phyloP scores from a whole-genome alignment of 2,797 vertebrate species.

The Taenioides sp. region DNA sequence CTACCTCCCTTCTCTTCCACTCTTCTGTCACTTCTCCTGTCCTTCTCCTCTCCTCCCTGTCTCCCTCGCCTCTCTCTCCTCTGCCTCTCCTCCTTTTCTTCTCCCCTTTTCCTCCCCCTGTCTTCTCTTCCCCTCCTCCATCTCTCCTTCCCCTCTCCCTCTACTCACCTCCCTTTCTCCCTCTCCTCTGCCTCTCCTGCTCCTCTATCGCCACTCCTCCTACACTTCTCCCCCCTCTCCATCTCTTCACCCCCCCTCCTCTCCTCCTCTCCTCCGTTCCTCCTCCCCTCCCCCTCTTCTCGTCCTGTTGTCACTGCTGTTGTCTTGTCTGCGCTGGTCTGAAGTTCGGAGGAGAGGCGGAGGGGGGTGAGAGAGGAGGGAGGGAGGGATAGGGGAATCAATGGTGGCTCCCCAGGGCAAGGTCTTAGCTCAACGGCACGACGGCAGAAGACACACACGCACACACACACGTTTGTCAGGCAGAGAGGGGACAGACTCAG shows the following conservation, averaged over 20 bases:
- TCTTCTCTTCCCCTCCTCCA: background rate
- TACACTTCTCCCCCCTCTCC: too few relatives aligned
- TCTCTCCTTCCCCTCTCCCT: background rate
- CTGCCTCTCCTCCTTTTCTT: conserved; percentile 38
- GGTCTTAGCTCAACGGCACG: conserved; percentile 79
- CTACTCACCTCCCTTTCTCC: conserved; percentile 3
- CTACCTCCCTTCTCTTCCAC: too few relatives aligned
- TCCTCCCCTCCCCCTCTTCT: conserved; percentile 38
- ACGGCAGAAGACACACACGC: conserved; percentile 64
- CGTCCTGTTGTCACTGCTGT: conserved; percentile 52
- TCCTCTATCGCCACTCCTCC: conserved; percentile 59
- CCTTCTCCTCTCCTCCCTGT: background rate
- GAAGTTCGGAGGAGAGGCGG: conserved; percentile 81
- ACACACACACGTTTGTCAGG: conserved; percentile 29
- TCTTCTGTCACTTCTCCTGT: too few relatives aligned
- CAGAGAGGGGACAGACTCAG: conserved; percentile 42
- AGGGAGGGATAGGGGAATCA: conserved; percentile 66
- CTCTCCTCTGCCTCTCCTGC: background rate
- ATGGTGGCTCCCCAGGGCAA: conserved; percentile 86
- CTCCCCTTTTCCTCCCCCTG: conserved; percentile 2
- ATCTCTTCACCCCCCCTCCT: too few relatives aligned
- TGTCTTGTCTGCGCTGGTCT: conserved; percentile 77
- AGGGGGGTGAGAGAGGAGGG: conserved; percentile 38
- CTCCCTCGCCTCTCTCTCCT: background rate
- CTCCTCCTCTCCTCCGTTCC: conserved; percentile 39